Conservation (phyloP, 2,113 vertebrate genomes). For the Entosphenus tridentatus region DNA sequence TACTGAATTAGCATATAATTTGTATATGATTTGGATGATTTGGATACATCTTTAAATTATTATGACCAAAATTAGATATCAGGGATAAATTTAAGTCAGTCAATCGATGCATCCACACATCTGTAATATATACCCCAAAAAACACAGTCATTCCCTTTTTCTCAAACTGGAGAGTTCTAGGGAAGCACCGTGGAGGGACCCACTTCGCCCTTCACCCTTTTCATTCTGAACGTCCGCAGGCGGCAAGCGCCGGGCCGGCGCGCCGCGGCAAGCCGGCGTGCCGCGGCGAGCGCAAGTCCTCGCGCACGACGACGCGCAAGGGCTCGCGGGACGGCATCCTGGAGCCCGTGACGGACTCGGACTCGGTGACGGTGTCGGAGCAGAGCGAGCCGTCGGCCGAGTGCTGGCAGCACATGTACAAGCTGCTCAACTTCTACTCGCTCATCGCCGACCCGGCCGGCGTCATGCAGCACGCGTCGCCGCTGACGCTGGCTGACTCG, state of each 20-base stretch:
- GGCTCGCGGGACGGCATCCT: constrained; percentile 72
- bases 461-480: constrained; percentile 71
- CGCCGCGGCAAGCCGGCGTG: constrained; percentile 56
- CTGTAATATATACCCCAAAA: too few relatives aligned
- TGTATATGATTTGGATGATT: too few relatives aligned
- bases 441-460: constrained; percentile 93
- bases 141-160: too few relatives aligned
- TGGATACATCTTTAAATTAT: too few relatives aligned
- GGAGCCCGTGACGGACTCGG: constrained; percentile 79
- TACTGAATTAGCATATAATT: too few relatives aligned
- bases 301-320: constrained; percentile 74
- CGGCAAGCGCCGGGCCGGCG: constrained; percentile 16
- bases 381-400: constrained; percentile 94
- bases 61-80: too few relatives aligned
- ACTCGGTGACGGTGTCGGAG: constrained; percentile 91
- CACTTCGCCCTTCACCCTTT: too few relatives aligned
- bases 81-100: too few relatives aligned
- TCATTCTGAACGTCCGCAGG: too few relatives aligned
- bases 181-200: too few relatives aligned
- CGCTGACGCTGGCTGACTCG: constrained; percentile 27
- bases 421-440: constrained; percentile 90
- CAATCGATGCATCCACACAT: too few relatives aligned
- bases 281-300: constrained; percentile 66
- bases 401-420: constrained; percentile 99
- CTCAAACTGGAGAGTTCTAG: too few relatives aligned